Percentiles rank a stretch among this genome's conserved stretches.
Evolutionary conservation across 2,888 invertebrate genomes (phyloP).

Genomic region (Melanostoma scalare): DNA sequence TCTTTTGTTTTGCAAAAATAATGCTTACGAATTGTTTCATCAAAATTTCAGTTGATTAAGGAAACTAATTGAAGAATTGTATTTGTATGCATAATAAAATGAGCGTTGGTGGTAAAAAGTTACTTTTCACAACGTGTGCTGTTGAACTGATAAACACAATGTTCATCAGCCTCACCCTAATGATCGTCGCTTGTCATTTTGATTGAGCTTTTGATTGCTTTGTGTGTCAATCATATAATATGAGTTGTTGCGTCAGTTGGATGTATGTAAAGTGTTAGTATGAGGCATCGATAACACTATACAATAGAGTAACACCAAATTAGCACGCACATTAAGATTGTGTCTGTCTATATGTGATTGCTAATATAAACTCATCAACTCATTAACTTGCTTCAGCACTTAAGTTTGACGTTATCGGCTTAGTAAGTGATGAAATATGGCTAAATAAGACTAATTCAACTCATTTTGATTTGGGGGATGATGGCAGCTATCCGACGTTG

Average conservation of each 20-base stretch:
- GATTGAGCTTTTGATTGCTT: constrained; percentile 2
- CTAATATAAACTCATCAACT: background rate
- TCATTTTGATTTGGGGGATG: too few relatives aligned
- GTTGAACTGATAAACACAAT: too few relatives aligned
- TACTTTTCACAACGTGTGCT: too few relatives aligned
- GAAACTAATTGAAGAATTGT: constrained; percentile 8
- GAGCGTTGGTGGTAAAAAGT: too few relatives aligned
- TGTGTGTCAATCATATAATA: constrained; percentile 14
- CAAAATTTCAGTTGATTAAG: too few relatives aligned
- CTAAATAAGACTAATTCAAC: too few relatives aligned
- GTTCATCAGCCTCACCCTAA: too few relatives aligned
- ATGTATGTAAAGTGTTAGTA: background rate
- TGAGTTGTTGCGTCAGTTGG: background rate
- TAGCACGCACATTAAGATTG: background rate
- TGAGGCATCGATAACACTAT: background rate
- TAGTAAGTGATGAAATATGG: too few relatives aligned
- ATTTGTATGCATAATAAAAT: background rate
- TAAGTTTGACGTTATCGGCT: too few relatives aligned
- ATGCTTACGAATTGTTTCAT: background rate
- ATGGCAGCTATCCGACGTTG: too few relatives aligned
- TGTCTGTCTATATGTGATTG: background rate
- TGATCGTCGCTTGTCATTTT: background rate
- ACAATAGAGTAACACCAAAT: too few relatives aligned
- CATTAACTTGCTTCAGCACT: too few relatives aligned
- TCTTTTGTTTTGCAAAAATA: background rate